Conservation (phyloP, 1,140 invertebrate species). For the Drosophila seguyi region DNA sequence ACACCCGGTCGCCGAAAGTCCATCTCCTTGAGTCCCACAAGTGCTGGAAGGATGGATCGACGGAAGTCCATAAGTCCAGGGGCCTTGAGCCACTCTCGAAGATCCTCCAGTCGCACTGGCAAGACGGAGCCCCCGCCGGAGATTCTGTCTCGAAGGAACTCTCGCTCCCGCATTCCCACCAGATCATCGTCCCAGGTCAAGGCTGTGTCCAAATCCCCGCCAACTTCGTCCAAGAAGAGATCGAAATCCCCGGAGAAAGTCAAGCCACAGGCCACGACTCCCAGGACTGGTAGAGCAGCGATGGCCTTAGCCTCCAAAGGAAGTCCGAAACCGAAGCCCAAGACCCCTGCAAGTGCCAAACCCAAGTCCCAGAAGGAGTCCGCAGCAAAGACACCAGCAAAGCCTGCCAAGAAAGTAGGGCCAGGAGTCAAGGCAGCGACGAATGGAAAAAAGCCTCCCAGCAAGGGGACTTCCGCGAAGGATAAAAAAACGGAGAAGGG, state of each 20-base stretch:
- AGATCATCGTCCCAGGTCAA: constrained; percentile 29
- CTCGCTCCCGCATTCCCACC: constrained; percentile 72
- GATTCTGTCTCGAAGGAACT: constrained; percentile 48
- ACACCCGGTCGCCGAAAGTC: constrained; percentile 67
- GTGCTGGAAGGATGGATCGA: constrained; percentile 17
- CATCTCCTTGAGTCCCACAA: constrained; percentile 65
- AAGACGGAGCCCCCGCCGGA: constrained; percentile 8
- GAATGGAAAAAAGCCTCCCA: constrained; percentile 1
- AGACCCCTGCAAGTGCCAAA: constrained; percentile 82
- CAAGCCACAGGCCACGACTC: constrained; percentile 23
- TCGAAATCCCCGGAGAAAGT: constrained; percentile 42
- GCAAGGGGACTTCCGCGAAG: constrained; percentile 4
- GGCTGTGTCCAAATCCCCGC: constrained; percentile 17
- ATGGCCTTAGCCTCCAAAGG: constrained; percentile 4
- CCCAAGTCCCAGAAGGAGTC: constrained; percentile 36
- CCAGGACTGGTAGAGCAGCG: constrained; percentile 14
- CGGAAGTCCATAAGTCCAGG: constrained; percentile 70
- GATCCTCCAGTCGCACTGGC: constrained; percentile 20
- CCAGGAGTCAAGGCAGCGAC: neutral
- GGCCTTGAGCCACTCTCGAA: constrained; percentile 2
- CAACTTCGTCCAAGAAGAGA: constrained; percentile 43
- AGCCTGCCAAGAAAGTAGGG: constrained; percentile 4
- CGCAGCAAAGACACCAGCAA: constrained; percentile 17
- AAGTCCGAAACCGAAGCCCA: constrained; percentile 52
- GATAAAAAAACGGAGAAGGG: constrained; percentile 28